Evolutionary conservation across 1,140 invertebrate species (phyloP).

Genomic region (Metaphire vulgaris): DNA sequence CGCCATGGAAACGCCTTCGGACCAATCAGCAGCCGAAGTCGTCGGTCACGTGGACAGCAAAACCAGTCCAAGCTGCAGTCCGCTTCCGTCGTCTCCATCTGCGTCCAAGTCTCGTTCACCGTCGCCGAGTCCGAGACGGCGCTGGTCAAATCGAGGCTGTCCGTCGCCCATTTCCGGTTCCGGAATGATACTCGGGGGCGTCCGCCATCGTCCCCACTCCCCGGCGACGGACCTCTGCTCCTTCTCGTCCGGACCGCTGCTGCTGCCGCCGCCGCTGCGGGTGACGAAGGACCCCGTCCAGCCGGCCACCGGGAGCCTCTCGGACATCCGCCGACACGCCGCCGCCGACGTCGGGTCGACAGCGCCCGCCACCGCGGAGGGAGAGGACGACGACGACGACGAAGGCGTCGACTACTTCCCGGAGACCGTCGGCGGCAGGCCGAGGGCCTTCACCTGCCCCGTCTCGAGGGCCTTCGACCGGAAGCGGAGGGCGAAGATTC

Average conservation of each 20-base stretch:
- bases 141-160: neutral
- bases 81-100: too few relatives aligned
- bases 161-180: too few relatives aligned
- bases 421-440: neutral
- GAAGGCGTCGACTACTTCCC: neutral
- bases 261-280: neutral
- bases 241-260: too few relatives aligned
- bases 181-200: too few relatives aligned
- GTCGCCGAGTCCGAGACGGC: neutral
- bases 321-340: neutral
- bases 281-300: neutral
- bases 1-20: too few relatives aligned
- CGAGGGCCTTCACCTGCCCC: neutral
- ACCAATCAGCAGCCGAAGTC: too few relatives aligned
- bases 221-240: neutral
- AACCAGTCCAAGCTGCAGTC: too few relatives aligned
- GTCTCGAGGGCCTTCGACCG: neutral
- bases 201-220: neutral
- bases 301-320: neutral
- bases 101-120: neutral
- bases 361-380: too few relatives aligned
- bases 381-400: neutral
- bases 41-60: too few relatives aligned
- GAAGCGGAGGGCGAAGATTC: neutral
- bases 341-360: too few relatives aligned